Evolutionary conservation across 2,113 vertebrate species (phyloP).

Genomic region (Megaptera novaeangliae): DNA sequence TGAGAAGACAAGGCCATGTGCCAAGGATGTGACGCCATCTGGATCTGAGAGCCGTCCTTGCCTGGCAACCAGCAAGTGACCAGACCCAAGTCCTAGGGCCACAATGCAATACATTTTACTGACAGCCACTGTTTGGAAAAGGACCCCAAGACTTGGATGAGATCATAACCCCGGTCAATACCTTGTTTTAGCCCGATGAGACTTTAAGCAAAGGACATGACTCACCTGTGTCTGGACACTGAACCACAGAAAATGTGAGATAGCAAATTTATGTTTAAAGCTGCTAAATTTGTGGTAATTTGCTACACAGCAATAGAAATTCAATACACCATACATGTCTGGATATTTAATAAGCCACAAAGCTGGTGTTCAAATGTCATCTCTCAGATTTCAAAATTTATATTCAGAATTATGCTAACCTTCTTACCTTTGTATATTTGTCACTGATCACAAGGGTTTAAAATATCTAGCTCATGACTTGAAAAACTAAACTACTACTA

Average conservation of each 20-base stretch:
- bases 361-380: background rate
- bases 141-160: background rate
- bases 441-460: background rate
- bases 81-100: background rate
- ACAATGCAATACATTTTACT: background rate
- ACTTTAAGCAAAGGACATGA: background rate
- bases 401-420: background rate
- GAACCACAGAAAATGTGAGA: background rate
- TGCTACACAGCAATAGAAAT: background rate
- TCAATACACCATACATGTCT: background rate
- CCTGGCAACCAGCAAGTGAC: background rate
- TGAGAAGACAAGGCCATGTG: background rate
- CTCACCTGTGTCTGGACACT: accelerated
- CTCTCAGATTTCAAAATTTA: background rate
- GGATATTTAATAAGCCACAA: background rate
- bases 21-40: background rate
- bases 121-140: background rate
- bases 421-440: background rate
- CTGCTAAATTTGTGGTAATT: background rate
- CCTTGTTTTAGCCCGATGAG: background rate
- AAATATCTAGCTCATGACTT: background rate
- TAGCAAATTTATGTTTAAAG: background rate
- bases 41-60: background rate
- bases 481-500: background rate
- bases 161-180: background rate